Conservation (phyloP, 2,113 vertebrate species). For the Siphamia tubifer region DNA sequence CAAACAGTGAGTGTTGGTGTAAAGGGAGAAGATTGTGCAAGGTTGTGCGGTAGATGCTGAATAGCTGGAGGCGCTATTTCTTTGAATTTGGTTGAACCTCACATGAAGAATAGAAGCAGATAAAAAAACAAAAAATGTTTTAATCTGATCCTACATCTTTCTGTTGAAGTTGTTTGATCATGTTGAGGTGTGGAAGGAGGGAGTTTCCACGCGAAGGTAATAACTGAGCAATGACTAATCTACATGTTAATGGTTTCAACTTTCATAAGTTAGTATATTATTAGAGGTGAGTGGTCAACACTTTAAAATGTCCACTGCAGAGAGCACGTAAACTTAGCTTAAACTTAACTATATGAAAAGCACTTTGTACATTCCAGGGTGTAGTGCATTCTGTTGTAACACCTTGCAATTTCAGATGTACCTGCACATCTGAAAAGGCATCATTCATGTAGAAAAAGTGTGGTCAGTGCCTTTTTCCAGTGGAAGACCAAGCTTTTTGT, state of each 20-base stretch:
- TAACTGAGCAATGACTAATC: neutral
- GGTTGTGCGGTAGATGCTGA: conserved; percentile 19
- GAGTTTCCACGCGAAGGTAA: neutral
- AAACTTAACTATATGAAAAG: no score
- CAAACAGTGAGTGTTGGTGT: conserved; percentile 18
- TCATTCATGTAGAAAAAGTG: conserved; percentile 1
- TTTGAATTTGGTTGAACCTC: neutral
- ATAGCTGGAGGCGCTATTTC: conserved; percentile 12
- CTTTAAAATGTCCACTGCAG: neutral
- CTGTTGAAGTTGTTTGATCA: neutral
- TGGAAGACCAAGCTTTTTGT: conserved; percentile 36
- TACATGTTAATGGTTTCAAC: neutral
- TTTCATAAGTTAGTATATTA: neutral
- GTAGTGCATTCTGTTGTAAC: neutral
- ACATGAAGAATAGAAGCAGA: neutral
- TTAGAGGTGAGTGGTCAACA: neutral
- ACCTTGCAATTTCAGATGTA: neutral
- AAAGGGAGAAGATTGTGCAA: conserved; percentile 13
- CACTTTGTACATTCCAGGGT: neutral
- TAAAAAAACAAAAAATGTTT: neutral
- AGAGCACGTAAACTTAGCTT: no score
- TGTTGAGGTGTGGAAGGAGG: neutral
- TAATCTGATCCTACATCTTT: neutral
- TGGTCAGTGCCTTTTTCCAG: conserved; percentile 23
- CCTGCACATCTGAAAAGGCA: conserved; percentile 1